Base-by-base conservation (phyloP, 1,140 invertebrate species). In the Anoplolepis gracilipes region DNA sequence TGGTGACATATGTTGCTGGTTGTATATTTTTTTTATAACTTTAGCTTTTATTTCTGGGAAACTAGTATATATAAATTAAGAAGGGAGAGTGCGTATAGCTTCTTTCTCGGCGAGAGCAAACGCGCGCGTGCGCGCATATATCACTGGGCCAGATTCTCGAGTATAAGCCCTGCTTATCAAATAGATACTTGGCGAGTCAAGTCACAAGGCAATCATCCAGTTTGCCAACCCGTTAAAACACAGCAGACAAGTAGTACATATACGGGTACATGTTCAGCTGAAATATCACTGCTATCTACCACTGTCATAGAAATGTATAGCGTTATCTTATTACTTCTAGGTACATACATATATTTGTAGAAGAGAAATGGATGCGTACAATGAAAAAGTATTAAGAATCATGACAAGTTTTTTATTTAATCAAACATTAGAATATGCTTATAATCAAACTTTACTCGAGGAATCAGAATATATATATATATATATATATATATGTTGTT, bases 121-220 rank as follows among this genome's bases (percentile, higher is more conserved):
- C 6, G 25, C 49, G 67, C 25, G 25, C 36, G 33, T 22, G 13
- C 65, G 65, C 65, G 65, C 39, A 67, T 16, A 61, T 28, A 59
- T 72, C 53, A 81, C 53, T 22, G 19, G 11, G 3, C 6, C 19
- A 30, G 64, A 70, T 69, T 69, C 78, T 46, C 7, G 36, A 6
- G 1, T 22, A 33, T 82, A 72, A 81, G 25, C 53, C 1, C 1
- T 13, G 67, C n/a, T 82, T 82, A 72, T 82, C 67, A 73, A 59
- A 33, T 46, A 59, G 67, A 73, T 59, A 46, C 67, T 82, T 72
- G 53, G 13, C 39, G n/a, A 73, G 67, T 59, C 49, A 8, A 73
- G 36, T 46, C 67, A n/a, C 53, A 30, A 55, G 36, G 8, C 67
- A 69, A 82, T 73, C 67, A 42, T 33, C 53, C 53, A 72, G 13